A percentile compares a stretch with the other conserved stretches of the same genome.
Conservation (phyloP, 2,888 invertebrate genomes). For the Atrina japonica region DNA sequence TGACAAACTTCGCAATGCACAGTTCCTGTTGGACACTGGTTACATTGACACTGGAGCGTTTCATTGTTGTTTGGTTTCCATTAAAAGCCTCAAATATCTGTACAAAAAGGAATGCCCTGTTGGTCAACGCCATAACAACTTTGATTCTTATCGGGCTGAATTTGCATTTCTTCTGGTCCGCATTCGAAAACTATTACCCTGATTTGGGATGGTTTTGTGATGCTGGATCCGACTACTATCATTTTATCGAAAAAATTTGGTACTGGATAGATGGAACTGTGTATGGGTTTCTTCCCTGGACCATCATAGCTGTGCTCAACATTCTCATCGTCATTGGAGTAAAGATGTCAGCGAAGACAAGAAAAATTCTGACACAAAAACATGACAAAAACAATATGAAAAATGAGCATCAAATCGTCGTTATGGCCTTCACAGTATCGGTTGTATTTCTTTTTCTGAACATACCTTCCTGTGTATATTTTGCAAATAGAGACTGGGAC, state of each 20-base stretch:
- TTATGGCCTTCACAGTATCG: slow-evolving; percentile 68
- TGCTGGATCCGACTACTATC: slow-evolving; percentile 40
- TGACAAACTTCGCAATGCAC: too few relatives aligned
- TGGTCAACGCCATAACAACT: slow-evolving; percentile 46
- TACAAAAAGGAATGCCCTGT: slow-evolving; percentile 52
- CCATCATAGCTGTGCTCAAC: slow-evolving; percentile 64
- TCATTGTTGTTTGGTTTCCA: slow-evolving; percentile 74
- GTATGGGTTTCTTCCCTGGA: slow-evolving; percentile 65
- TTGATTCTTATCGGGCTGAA: slow-evolving; percentile 57
- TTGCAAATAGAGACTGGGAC: too few relatives aligned
- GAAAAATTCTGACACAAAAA: slow-evolving; percentile 48
- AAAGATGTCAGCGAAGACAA: slow-evolving; percentile 46
- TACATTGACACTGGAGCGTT: slow-evolving; percentile 71
- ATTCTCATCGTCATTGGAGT: slow-evolving; percentile 66
- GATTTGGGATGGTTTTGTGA: slow-evolving; percentile 46
- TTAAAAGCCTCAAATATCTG: slow-evolving; percentile 64
- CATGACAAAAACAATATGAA: slow-evolving; percentile 58
- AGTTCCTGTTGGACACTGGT: slow-evolving; percentile 75
- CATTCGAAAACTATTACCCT: slow-evolving; percentile 46
- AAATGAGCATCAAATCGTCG: slow-evolving; percentile 71
- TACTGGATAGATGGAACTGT: too few relatives aligned
- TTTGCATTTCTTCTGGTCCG: slow-evolving; percentile 57
- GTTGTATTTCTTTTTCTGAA: slow-evolving; percentile 64
- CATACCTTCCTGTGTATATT: slow-evolving; percentile 68
- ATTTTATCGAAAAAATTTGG: too few relatives aligned